phyloP scores from a whole-genome alignment of 2,888 invertebrate species.

The Flexamia atlantica region DNA sequence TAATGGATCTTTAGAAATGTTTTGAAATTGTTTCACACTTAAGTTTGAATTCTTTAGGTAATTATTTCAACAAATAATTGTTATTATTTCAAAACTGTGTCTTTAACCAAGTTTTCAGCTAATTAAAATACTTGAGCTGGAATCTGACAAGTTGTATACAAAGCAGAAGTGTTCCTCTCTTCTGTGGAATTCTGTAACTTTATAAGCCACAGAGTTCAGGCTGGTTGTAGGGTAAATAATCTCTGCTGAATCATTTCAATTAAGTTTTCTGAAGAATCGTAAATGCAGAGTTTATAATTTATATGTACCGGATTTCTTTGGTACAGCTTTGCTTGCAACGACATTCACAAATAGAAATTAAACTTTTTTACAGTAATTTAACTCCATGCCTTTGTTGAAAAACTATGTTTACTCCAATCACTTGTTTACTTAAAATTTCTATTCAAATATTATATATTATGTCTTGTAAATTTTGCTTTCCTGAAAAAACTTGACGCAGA shows the following conservation, averaged over 20 bases:
- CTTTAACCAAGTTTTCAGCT: slow-evolving; percentile 26
- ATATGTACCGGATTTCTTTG: too few relatives aligned
- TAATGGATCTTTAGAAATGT: neutral
- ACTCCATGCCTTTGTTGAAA: too few relatives aligned
- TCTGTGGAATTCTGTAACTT: neutral
- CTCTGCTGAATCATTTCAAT: neutral
- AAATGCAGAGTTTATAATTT: too few relatives aligned
- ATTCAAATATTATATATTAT: too few relatives aligned
- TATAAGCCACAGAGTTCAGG: slow-evolving; percentile 22
- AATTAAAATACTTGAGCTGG: slow-evolving; percentile 42
- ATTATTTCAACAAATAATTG: slow-evolving; percentile 15
- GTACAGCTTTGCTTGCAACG: too few relatives aligned
- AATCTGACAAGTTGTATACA: slow-evolving; percentile 37
- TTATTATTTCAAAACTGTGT: slow-evolving; percentile 1
- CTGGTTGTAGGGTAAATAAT: slow-evolving; percentile 30
- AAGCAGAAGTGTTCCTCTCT: neutral
- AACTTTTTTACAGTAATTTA: neutral
- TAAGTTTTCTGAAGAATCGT: neutral
- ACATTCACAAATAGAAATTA: too few relatives aligned
- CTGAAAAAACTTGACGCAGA: too few relatives aligned
- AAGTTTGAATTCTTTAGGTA: neutral
- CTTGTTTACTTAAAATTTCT: too few relatives aligned
- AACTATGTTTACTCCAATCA: too few relatives aligned
- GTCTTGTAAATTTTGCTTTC: too few relatives aligned
- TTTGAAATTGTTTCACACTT: neutral